Evolutionary conservation across 1,140 invertebrate genomes (phyloP), one percentile per base, ranked within the genome.

Genomic region (Nebria ingens): DNA sequence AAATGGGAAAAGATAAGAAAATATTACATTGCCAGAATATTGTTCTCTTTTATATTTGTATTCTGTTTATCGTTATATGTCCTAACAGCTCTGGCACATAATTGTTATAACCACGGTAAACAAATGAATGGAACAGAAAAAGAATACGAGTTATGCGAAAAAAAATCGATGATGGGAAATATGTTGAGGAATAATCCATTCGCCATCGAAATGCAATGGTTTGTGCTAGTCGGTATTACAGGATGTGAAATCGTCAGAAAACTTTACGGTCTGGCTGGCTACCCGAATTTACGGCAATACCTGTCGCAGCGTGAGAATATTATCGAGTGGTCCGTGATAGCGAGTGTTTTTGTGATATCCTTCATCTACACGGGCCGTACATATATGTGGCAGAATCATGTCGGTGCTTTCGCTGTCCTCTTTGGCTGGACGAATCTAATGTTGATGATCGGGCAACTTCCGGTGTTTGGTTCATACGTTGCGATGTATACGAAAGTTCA

Each of bases 1-100:
- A 91, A 91, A 68, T 93, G 89, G 89, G 83, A 89, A 60, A 90
- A 90, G 68, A 90, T 93, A 58, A 76, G 88, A n/a, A 87, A 88
- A 68, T 91, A 89, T 64, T 91, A 91, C 63, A 82, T 89, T 3
- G 85, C 82, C 1, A 76, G 87, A 55, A 71, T 91, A 54, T 75
- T 91, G 42, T 83, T 91, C 62, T 90, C 86, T 68, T 80, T 88
- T 54, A 78, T 87, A 38, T 90, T 89, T 64, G 84, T 89, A 54
- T 66, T 90, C 12, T 84, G 87, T 60, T 74, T 91, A 2, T 87
- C 86, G 1, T 67, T 86, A 1, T 89, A 87, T 69, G 85, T 89
- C 15, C 73, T 88, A 62, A 86, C 82, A 1, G 84, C 85, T 1
- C 64, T 89, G 49, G 85, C 85, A 1, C 83, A 89, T 61, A 85